Evolutionary conservation across 1,140 invertebrate genomes (phyloP).

Genomic region (Drosophila leontia): DNA sequence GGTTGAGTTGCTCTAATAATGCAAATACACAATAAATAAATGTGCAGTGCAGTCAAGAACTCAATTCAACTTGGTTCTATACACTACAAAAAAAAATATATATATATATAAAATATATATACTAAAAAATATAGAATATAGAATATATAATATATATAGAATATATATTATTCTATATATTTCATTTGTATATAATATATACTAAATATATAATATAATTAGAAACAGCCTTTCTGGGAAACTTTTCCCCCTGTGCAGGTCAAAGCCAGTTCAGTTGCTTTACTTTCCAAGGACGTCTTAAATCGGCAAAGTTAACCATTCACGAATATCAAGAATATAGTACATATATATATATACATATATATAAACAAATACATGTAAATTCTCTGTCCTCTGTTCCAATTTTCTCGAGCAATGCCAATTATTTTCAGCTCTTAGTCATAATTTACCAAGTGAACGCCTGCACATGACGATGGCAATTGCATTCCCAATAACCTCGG

Average conservation of each 20-base stretch:
- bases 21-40: slow-evolving; percentile 81
- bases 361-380: neutral
- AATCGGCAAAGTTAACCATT: slow-evolving; percentile 35
- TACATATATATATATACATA: neutral
- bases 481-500: slow-evolving; percentile 25
- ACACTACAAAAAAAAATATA: slow-evolving; percentile 10
- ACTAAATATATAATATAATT: neutral
- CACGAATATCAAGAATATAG: neutral
- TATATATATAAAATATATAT: neutral
- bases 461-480: slow-evolving; percentile 56
- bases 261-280: slow-evolving; percentile 19
- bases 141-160: neutral
- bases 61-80: slow-evolving; percentile 10
- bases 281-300: slow-evolving; percentile 27
- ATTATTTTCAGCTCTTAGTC: slow-evolving; percentile 69
- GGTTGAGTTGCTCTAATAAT: slow-evolving; percentile 69
- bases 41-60: slow-evolving; percentile 38
- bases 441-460: slow-evolving; percentile 68
- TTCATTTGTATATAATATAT: too few relatives aligned
- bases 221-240: too few relatives aligned
- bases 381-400: neutral
- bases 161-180: too few relatives aligned
- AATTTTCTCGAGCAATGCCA: slow-evolving; percentile 50
- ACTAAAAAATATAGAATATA: neutral
- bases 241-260: slow-evolving; percentile 8